Base-by-base conservation (phyloP, 2,888 invertebrate genomes). In the Cynaeus angustus region DNA sequence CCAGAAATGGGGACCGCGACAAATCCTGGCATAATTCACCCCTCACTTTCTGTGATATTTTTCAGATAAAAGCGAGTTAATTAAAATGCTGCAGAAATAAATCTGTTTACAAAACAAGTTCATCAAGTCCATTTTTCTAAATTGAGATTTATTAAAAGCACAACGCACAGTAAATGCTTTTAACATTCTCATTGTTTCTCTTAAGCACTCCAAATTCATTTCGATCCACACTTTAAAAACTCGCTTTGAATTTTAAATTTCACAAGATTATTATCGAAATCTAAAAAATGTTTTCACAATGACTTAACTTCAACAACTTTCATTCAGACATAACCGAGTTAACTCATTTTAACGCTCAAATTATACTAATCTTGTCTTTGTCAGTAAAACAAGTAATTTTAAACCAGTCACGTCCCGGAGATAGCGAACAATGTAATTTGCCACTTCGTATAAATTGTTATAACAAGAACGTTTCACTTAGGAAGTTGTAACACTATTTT, bases 401-500 rank as follows among this genome's bases (percentile, higher is more conserved):
- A 33, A 4, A n/a, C 33, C 3, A n/a, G 7, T 43, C 10, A 43
- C n/a, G 43, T 43, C 6, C 43, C 12, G 6, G 1, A 13, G 6
- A 43, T 13, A n/a, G 6, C 12, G 6, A 13, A 10, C 43, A 13
- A 46, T n/a, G 46, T 8, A 43, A 46, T 46, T 46, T 46, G 21
- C 48, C 48, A 28, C 48, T 50, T 50, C 48, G n/a, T n/a, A 50
- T 50, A 28, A 50, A 28, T 5, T 50, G 28, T 50, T 7, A 46
- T 16, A 46, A 26, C 26, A 21, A 21, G 21, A 30, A 45, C 12
- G 14, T n/a, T 45, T 30, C 21, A 28, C 58, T 16, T 28, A 58
- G 30, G 45, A 45, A 58, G 58, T 30, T 58, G 45, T 33, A 58
- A 45, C 61, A 61, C 61, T 61, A 48, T 61, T 61, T 61, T 61